Evolutionary conservation across 2,797 vertebrate species (phyloP).

Genomic region (Bovichtus diacanthus): DNA sequence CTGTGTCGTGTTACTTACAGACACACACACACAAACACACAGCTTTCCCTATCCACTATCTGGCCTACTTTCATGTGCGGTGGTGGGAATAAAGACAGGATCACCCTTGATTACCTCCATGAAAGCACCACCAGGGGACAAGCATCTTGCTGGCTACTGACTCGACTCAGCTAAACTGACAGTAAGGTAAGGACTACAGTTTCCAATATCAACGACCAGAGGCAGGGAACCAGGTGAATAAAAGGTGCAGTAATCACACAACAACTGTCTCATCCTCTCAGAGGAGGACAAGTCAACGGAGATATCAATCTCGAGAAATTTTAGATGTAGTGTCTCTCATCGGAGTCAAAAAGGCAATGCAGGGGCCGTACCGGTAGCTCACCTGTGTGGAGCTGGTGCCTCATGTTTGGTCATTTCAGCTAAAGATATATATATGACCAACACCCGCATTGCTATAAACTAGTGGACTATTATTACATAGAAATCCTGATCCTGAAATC

Average conservation of each 20-base stretch:
- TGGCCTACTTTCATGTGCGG: slow-evolving; percentile 83
- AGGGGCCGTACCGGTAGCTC: too few species aligned
- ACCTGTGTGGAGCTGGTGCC: too few species aligned
- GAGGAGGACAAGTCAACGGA: neutral
- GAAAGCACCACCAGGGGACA: slow-evolving; percentile 78
- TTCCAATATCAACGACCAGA: slow-evolving; percentile 33
- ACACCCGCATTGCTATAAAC: too few species aligned
- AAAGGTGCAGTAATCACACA: slow-evolving; percentile 2
- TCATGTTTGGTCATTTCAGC: too few species aligned
- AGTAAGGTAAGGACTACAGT: slow-evolving; percentile 27
- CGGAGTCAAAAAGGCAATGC: too few species aligned
- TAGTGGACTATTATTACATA: too few species aligned
- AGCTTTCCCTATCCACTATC: slow-evolving; percentile 68
- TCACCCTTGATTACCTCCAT: slow-evolving; percentile 80
- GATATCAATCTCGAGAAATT: neutral
- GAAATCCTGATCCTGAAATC: too few species aligned
- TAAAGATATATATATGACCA: too few species aligned
- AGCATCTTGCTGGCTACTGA: slow-evolving; percentile 71
- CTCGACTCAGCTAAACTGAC: slow-evolving; percentile 58
- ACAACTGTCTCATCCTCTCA: neutral
- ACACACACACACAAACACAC: slow-evolving; percentile 43
- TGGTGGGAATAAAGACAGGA: slow-evolving; percentile 80
- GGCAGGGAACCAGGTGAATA: slow-evolving; percentile 36
- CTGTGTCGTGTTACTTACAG: slow-evolving; percentile 72
- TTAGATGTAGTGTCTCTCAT: too few species aligned